Evolutionary conservation across 2,797 vertebrate species (phyloP).

Genomic region (Mastacembelus armatus): DNA sequence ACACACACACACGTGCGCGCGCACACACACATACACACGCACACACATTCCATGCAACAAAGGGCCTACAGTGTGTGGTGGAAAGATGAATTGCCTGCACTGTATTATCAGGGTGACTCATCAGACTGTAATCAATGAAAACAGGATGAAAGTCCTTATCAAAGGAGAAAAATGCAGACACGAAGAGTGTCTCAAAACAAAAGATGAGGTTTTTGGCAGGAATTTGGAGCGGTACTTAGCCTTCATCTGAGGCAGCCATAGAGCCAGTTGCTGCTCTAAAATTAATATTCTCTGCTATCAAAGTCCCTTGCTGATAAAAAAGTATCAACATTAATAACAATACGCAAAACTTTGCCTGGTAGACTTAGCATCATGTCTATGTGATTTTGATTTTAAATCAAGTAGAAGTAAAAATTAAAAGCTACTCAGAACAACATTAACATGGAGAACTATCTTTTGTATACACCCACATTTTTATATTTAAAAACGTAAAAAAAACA

Average conservation of each 20-base stretch:
- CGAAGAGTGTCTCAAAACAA: constrained; percentile 79
- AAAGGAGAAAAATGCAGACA: constrained; percentile 82
- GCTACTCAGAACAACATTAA: too few species aligned
- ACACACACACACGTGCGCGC: constrained; percentile 45
- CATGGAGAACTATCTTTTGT: too few species aligned
- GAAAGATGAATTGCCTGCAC: constrained; percentile 77
- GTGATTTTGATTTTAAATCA: too few species aligned
- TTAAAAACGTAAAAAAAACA: too few species aligned
- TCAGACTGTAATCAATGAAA: constrained; percentile 85
- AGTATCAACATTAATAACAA: constrained; percentile 47
- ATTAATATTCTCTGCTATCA: constrained; percentile 70
- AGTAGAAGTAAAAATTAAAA: too few species aligned
- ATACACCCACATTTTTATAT: too few species aligned
- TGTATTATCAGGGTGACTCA: constrained; percentile 84
- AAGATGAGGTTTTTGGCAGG: constrained; percentile 70
- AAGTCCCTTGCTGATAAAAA: constrained; percentile 63
- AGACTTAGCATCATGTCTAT: background rate
- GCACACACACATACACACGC: constrained; percentile 8
- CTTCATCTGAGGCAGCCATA: constrained; percentile 41
- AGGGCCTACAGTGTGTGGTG: constrained; percentile 79
- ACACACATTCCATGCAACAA: constrained; percentile 83
- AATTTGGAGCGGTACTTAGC: constrained; percentile 48
- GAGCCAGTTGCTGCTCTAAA: constrained; percentile 67
- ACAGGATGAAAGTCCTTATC: constrained; percentile 84
- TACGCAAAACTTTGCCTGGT: background rate